These are phyloP conservation scores for Ctenopoma kingsleyae DNA, from an alignment of 2,797 vertebrate genomes.

Conservation along the genomic window DNA sequence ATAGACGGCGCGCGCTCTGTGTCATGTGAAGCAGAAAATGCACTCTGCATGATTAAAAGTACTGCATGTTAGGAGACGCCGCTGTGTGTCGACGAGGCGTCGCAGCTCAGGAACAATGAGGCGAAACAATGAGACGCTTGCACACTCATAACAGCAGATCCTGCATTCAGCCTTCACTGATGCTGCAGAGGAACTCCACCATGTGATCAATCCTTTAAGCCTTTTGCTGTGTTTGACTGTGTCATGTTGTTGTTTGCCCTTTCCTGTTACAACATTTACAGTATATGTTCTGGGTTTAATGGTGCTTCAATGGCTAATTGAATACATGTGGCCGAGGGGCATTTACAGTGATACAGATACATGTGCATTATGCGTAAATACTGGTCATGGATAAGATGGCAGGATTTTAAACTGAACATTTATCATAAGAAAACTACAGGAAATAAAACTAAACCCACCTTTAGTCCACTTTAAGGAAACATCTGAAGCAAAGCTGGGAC, in stretches of 20 bases:
- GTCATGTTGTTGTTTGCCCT: no score
- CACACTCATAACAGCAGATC: neutral
- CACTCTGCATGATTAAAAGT: slow-evolving; percentile 18
- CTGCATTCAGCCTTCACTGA: neutral
- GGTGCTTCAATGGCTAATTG: neutral
- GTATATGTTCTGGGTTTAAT: neutral
- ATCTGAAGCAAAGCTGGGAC: no score
- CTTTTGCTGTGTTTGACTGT: neutral
- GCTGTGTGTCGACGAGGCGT: neutral
- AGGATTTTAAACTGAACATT: neutral
- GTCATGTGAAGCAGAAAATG: slow-evolving; percentile 21
- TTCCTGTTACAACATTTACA: neutral
- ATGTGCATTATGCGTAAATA: no score
- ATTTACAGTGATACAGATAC: no score
- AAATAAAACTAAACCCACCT: no score
- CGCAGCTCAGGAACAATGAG: neutral
- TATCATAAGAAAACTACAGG: no score
- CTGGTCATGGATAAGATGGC: neutral
- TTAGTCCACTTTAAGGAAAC: no score
- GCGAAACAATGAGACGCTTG: neutral
- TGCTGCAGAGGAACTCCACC: neutral
- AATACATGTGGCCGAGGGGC: neutral
- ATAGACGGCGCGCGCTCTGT: neutral
- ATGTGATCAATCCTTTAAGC: neutral
- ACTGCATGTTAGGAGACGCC: neutral